Base-by-base conservation (phyloP, 2,888 invertebrate species). In the Sminthurinus aureus region DNA sequence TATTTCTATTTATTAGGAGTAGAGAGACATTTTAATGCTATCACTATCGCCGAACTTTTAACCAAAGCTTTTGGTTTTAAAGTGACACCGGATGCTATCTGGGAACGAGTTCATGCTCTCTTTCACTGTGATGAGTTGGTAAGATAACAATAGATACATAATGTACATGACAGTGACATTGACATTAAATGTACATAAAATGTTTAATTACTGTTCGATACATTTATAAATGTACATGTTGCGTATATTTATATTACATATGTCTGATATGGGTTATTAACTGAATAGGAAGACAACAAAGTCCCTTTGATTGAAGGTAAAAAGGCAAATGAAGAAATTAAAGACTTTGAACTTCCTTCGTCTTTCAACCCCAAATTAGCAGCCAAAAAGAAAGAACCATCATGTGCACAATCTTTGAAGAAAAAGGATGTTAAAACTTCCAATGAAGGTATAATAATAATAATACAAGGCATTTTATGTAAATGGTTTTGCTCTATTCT, bases 11-110 rank as follows among this genome's bases (percentile, higher is more conserved):
- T n/a, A n/a, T 22, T 24, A 71, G 71, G 71, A 26, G 24, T 71
- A 71, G 9, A 22, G 12, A 71, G 15, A 26, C 71, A 71, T 26
- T 71, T 71, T 15, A 71, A 71, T 71, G 71, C 24, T 24, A 71
- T 71, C 0, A 71, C 24, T 13, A 24, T 71, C 1, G 24, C 71
- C 24, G 71, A 22, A 3, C 71, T 71, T 22, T 24, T 71, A 6
- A 24, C 71, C 6, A 71, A 71, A 26, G 26, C 71, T 71, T 71
- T 71, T 71, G 71, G 71, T 1, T 71, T 71, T 26, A 71, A 71
- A 71, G 71, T 71, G 12, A 71, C 22, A 24, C 71, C 71, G 8
- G 71, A 71, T 24, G 20, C 22, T 71, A 15, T 71, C 8, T 71
- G 71, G 71, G 12, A 71, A 24, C 71, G 24, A 24, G 75, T 75